phyloP scores from a whole-genome alignment of 2,113 vertebrate genomes.

The Rhea pennata region DNA sequence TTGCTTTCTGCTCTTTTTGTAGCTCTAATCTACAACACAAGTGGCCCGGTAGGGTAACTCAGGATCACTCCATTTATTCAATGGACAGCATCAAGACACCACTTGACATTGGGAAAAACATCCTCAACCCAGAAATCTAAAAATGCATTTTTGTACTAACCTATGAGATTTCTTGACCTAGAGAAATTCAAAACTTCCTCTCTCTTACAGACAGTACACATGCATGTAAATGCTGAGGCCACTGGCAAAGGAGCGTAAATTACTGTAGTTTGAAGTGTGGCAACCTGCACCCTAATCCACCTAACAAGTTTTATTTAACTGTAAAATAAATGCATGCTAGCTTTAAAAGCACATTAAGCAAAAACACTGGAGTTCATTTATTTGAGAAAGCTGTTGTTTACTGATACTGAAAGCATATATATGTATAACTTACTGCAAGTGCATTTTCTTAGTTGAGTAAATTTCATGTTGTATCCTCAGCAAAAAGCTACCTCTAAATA shows the following conservation, averaged over 20 bases:
- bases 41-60: neutral
- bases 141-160: neutral
- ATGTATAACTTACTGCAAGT: conserved; percentile 12
- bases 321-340: conserved; percentile 17
- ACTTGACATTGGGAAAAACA: neutral
- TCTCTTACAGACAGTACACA: neutral
- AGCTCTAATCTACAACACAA: neutral
- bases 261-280: neutral
- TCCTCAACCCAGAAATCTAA: neutral
- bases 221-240: neutral
- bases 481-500: conserved; percentile 44
- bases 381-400: conserved; percentile 54
- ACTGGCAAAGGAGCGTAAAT: conserved; percentile 17
- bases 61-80: fast-evolving
- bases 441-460: conserved; percentile 65
- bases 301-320: conserved; percentile 51
- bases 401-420: conserved; percentile 41
- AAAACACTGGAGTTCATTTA: neutral
- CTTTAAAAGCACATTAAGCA: neutral
- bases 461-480: conserved; percentile 39
- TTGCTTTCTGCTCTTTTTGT: neutral
- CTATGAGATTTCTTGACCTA: neutral
- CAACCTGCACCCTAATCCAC: conserved; percentile 7
- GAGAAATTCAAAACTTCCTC: neutral
- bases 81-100: neutral